Conservation (phyloP, 2,113 vertebrate genomes). For the Jaculus jaculus region DNA sequence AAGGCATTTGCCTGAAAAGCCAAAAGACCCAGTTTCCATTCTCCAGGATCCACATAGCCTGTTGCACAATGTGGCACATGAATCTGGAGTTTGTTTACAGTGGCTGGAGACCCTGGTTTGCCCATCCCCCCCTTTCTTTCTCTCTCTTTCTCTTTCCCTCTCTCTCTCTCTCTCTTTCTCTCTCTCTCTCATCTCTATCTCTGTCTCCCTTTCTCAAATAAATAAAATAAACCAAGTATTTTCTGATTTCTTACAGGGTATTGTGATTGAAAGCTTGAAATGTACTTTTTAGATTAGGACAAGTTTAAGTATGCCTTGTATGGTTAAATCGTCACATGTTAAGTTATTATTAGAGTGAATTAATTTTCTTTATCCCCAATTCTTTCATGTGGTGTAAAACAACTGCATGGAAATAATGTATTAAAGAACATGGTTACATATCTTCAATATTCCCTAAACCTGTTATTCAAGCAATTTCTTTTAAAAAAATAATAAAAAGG, state of each 20-base stretch:
- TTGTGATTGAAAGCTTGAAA: constrained; percentile 31
- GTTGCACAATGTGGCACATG: no score
- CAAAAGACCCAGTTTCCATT: no score
- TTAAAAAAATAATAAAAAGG: not conserved
- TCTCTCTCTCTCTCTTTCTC: no score
- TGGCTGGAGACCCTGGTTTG: no score
- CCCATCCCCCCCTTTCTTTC: no score
- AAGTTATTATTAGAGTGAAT: not conserved
- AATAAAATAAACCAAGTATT: not conserved
- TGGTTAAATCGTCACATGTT: not conserved
- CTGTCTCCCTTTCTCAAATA: no score
- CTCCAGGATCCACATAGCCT: no score
- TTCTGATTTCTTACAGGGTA: not conserved
- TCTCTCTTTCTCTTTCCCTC: no score
- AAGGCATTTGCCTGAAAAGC: no score
- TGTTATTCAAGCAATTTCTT: constrained; percentile 43
- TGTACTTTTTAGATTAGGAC: not conserved
- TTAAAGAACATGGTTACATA: constrained; percentile 7
- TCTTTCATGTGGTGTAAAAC: not conserved
- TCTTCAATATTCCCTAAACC: not conserved
- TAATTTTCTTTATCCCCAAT: not conserved
- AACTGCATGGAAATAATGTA: not conserved
- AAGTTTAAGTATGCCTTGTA: not conserved
- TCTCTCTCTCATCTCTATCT: no score
- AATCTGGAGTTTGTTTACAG: no score